These are phyloP conservation scores for Phenganax marumi DNA, from an alignment of 92 coral and sea anemone genomes.

Conservation along the genomic window DNA sequence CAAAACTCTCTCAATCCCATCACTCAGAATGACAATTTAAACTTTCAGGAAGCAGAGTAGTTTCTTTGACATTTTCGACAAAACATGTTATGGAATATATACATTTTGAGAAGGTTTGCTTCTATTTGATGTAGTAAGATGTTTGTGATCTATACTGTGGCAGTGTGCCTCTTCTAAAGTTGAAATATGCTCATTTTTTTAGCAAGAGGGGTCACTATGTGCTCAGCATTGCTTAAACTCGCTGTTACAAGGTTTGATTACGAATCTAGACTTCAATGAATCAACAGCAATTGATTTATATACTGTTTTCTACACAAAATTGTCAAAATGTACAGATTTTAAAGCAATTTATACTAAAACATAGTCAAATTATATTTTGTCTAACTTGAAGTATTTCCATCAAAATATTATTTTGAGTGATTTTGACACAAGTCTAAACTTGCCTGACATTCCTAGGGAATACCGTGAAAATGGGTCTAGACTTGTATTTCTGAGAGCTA, in stretches of 20 bases:
- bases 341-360: no score
- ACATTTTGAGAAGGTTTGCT: conserved; percentile 38
- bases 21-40: neutral
- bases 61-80: neutral
- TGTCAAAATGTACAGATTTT: no score
- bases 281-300: neutral
- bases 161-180: neutral
- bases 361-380: neutral
- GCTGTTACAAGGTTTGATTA: conserved; percentile 76
- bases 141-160: neutral
- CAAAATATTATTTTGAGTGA: neutral
- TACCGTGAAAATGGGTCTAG: neutral
- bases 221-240: conserved; percentile 99
- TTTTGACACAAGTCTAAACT: conserved; percentile 16
- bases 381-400: neutral
- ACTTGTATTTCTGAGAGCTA: no score
- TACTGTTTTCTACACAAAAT: neutral
- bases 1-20: conserved; percentile 4
- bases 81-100: conserved; percentile 39
- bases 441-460: neutral
- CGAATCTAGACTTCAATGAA: neutral
- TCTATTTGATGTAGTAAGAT: neutral
- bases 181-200: conserved; percentile 5
- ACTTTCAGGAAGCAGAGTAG: neutral
- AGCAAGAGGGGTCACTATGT: conserved; percentile 98